These are phyloP conservation scores for Stenodema calcarata DNA, from an alignment of 2,888 invertebrate genomes.

Conservation along the genomic window DNA sequence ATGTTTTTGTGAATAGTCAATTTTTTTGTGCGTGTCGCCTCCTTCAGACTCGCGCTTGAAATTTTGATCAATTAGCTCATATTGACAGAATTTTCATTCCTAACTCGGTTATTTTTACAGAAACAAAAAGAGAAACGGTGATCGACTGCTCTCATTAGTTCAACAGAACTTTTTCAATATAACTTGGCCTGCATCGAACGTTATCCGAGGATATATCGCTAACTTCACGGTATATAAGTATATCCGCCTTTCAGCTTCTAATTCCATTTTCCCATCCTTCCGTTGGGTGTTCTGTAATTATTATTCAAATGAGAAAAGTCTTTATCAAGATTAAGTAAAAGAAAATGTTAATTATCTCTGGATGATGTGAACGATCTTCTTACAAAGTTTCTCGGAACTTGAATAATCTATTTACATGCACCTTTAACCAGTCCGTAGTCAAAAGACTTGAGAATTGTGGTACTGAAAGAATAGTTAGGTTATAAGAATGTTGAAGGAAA, in stretches of 20 bases:
- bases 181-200: conserved; percentile 9
- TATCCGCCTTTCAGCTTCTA: neutral
- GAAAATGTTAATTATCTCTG: conserved; percentile 1
- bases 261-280: conserved; percentile 8
- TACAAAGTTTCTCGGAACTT: neutral
- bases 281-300: conserved; percentile 6
- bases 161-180: conserved; percentile 28
- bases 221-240: neutral
- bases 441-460: neutral
- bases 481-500: neutral
- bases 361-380: neutral
- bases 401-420: neutral
- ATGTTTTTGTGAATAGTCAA: too few relatives aligned
- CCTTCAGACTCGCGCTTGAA: too few relatives aligned
- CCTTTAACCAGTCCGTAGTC: neutral
- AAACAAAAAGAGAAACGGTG: neutral
- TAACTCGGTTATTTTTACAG: neutral
- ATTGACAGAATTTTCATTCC: too few relatives aligned
- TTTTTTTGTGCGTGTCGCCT: too few relatives aligned
- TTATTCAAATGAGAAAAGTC: conserved; percentile 28
- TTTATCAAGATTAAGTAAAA: neutral
- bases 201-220: conserved; percentile 12
- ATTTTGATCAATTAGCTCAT: too few relatives aligned
- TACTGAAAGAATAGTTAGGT: neutral
- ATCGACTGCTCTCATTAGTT: conserved; percentile 22